Evolutionary conservation across 1,140 invertebrate genomes (phyloP), one percentile per base, ranked within the genome.

Genomic region (Drosophila navojoa): DNA sequence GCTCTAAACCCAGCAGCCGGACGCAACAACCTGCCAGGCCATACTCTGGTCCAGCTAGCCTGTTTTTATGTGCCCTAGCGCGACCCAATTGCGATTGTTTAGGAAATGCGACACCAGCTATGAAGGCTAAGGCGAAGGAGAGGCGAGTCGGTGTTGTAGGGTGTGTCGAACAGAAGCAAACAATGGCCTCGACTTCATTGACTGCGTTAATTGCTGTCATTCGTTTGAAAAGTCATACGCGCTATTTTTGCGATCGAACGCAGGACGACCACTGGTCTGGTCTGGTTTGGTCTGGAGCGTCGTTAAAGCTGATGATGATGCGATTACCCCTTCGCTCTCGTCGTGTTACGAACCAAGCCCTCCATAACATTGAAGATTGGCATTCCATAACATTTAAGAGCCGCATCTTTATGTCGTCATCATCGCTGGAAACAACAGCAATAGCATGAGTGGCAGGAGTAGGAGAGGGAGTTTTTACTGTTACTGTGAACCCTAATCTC

Each of bases 201-300:
- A 89, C 84, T 87, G 76, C 80, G 84, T 89, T 87, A 87, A 87
- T 87, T 87, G 84, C 84, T 84, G 84, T 89, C 84, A 87, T 87
- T 87, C 84, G 89, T 89, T 87, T 82, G 82, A 89, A 82, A 86
- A 82, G 79, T 89, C 82, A 87, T 87, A 79, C 55, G 63, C 72
- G 78, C 62, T 58, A 85, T 77, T 79, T 84, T 85, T 55, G 35
- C 57, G 71, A 22, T 29, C 57, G 42, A 32, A 29, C 25, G 47
- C 50, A 29, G 25, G 42, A 49, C 42, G 16, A 40, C 38, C 44
- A n/a, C 22, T 61, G 40, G 45, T 60, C 60, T 81, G 27, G 27
- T 29, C 27, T 29, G 27, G 27, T 29, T 4, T 29, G 40, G 45
- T 60, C 60, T 81, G 52, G 45, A 54, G 58, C 29, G 71, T 61